phyloP scores from a whole-genome alignment of 2,797 vertebrate genomes.

The Numenius phaeopus region DNA sequence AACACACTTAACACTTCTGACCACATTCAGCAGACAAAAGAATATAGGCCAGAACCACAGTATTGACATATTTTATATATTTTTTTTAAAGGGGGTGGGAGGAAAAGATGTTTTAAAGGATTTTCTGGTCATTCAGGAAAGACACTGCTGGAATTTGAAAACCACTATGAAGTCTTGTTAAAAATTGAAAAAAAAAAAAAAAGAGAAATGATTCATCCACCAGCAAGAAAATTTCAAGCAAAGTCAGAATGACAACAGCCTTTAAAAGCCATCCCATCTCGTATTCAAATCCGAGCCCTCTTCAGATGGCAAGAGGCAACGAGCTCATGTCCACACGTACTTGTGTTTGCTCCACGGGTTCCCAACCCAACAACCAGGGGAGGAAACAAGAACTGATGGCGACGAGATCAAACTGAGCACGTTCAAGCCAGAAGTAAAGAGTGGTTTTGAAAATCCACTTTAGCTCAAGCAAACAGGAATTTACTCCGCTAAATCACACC shows the following conservation, averaged over 20 bases:
- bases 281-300: not conserved
- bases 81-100: not conserved
- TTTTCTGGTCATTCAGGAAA: not conserved
- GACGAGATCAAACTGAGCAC: not conserved
- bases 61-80: too few relatives aligned
- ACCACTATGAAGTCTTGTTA: not conserved
- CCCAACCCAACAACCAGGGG: not conserved
- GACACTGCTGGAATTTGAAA: not conserved
- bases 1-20: not conserved
- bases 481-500: not conserved
- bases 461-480: not conserved
- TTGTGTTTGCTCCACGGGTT: accelerated
- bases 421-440: not conserved
- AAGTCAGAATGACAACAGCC: not conserved
- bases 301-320: not conserved
- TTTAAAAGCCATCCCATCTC: not conserved
- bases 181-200: not conserved
- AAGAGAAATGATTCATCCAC: not conserved
- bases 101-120: not conserved
- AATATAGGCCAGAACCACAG: not conserved
- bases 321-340: not conserved
- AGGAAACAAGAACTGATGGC: not conserved
- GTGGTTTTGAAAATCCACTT: not conserved
- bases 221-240: not conserved
- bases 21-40: not conserved